Percentiles rank a stretch among this genome's conserved stretches.
phyloP scores from a whole-genome alignment of 2,888 invertebrate genomes.

The Nemotelus pantherinus region DNA sequence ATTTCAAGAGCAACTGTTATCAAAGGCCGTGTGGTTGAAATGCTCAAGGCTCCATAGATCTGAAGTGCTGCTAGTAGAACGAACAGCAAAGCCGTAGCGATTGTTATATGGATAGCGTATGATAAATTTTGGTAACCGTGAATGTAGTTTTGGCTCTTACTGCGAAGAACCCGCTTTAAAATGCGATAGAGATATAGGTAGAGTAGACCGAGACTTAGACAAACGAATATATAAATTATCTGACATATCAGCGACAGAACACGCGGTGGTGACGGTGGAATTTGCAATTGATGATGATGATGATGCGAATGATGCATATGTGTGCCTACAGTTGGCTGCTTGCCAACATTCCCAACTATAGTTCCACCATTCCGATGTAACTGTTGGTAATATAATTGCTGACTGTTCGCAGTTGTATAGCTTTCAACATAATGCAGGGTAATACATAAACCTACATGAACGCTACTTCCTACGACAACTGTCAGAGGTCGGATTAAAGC shows the following conservation, averaged over 20 bases:
- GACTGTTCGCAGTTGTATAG: slow-evolving; percentile 61
- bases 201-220: slow-evolving; percentile 83
- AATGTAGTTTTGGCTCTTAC: slow-evolving; percentile 81
- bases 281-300: slow-evolving; percentile 53
- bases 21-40: slow-evolving; percentile 64
- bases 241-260: slow-evolving; percentile 82
- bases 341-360: slow-evolving; percentile 21
- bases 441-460: slow-evolving; percentile 83
- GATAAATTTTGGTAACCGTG: slow-evolving; percentile 84
- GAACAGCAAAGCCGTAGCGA: slow-evolving; percentile 86
- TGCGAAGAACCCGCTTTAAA: slow-evolving; percentile 77
- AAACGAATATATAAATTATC: slow-evolving; percentile 86
- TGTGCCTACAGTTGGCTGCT: slow-evolving; percentile 48
- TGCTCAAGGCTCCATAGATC: slow-evolving; percentile 80
- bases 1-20: slow-evolving; percentile 68
- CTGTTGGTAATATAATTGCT: slow-evolving; percentile 59
- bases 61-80: slow-evolving; percentile 84
- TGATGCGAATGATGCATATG: slow-evolving; percentile 52
- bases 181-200: slow-evolving; percentile 87
- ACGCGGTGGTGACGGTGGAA: slow-evolving; percentile 60
- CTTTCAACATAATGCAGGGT: slow-evolving; percentile 82
- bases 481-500: slow-evolving; percentile 81
- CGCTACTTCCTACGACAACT: slow-evolving; percentile 79
- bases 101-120: slow-evolving; percentile 88
- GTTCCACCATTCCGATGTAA: slow-evolving; percentile 15